Base-by-base conservation (phyloP, 2,113 vertebrate genomes). In the Nasalis larvatus region DNA sequence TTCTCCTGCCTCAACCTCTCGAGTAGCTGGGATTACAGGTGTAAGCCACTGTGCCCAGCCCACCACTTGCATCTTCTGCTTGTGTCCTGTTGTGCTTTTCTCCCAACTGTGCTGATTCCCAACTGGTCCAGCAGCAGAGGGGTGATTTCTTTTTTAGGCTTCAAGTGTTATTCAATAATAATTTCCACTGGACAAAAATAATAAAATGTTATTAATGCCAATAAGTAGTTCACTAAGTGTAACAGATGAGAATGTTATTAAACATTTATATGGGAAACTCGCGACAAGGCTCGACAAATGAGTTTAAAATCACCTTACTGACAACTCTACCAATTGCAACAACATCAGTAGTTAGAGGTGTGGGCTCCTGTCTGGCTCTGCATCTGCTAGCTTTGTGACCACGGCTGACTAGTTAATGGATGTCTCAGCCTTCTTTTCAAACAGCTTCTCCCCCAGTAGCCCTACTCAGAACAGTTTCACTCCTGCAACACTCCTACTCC, bases 141-240 rank as follows among this genome's bases (percentile, higher is more conserved):
- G 23, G 18, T 49, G 32, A 27, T 84, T 88, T 63, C 74, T 74
- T 30, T 52, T 91, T 68, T 40, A 87, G 52, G 27, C 6, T 86
- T 88, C 45, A 90, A 92, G 27, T 60, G 23, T 84, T 92, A 54
- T 49, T 81, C 18, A 42, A 40, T 60, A 92, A 69, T 83, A 52
- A 89, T 92, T 91, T 94, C 74, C 81, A 56, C 17, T 74, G 68
- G 68, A 77, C 86, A 93, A 89, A 63, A 93, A 86, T 74, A 82
- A 88, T 8, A 87, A 90, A 83, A 80, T 86, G 45, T 78, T 45
- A 85, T 32, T 66, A 88, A 52, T 47, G 42, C 13, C 60, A 37
- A 30, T 54, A 32, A 40, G 49, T 92, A 66, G 21, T 86, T 94
- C 89, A 86, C 23, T 68, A 89, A 80, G 42, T 10, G 40, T 68